These are phyloP conservation scores for Cotesia chilonis DNA, from an alignment of 1,140 invertebrate species.

Conservation along the genomic window DNA sequence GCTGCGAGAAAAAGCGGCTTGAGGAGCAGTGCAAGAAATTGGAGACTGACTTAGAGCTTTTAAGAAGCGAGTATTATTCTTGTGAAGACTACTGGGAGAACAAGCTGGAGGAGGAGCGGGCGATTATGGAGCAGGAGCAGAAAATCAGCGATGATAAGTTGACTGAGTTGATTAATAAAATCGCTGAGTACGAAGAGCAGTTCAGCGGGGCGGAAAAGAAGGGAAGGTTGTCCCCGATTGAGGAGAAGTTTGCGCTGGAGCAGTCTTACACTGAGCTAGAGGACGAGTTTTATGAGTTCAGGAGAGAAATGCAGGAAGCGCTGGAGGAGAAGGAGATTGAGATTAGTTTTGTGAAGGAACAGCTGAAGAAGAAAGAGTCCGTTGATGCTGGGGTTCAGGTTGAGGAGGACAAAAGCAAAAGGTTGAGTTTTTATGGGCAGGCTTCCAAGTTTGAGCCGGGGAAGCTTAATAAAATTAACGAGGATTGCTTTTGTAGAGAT, in stretches of 20 bases:
- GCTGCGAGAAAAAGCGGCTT: constrained; percentile 63
- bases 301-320: constrained; percentile 60
- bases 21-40: constrained; percentile 71
- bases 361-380: constrained; percentile 49
- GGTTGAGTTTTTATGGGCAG: not conserved
- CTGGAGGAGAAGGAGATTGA: constrained; percentile 66
- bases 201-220: constrained; percentile 64
- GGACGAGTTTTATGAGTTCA: constrained; percentile 73
- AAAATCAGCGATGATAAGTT: constrained; percentile 81
- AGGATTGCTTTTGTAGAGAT: constrained; percentile 33
- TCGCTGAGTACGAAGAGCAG: constrained; percentile 83
- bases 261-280: constrained; percentile 78
- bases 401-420: not conserved
- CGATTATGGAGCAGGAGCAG: constrained; percentile 79
- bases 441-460: constrained; percentile 22
- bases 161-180: constrained; percentile 75
- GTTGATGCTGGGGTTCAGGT: constrained; percentile 5
- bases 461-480: constrained; percentile 43
- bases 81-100: constrained; percentile 86
- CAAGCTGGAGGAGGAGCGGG: constrained; percentile 81
- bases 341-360: constrained; percentile 67
- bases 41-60: constrained; percentile 76
- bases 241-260: constrained; percentile 78
- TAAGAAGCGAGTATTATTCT: constrained; percentile 80
- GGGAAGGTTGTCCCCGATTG: constrained; percentile 76